phyloP scores from a whole-genome alignment of 2,113 vertebrate genomes.

The Oryctolagus cuniculus region DNA sequence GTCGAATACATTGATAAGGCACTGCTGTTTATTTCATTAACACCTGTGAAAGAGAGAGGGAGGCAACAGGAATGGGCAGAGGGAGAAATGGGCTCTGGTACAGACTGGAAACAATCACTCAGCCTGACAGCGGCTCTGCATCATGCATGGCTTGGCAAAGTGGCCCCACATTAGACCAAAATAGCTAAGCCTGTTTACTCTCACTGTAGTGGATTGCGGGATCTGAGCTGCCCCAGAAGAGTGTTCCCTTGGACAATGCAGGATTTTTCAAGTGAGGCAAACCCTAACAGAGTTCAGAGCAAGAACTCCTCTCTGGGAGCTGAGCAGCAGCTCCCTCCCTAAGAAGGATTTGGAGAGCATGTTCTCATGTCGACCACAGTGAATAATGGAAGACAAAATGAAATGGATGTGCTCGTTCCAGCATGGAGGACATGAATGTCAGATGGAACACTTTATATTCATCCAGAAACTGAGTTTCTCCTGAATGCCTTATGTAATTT shows the following conservation, averaged over 20 bases:
- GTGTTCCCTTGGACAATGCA: background rate
- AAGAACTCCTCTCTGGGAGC: background rate
- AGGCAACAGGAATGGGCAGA: background rate
- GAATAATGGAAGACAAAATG: slow-evolving; percentile 18
- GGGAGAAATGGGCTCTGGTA: background rate
- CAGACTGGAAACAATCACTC: background rate
- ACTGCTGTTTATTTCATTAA: background rate
- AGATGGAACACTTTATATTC: background rate
- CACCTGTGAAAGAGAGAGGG: background rate
- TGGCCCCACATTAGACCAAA: background rate
- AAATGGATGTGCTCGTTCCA: background rate
- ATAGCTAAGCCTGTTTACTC: too few species aligned
- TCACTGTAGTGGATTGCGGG: background rate
- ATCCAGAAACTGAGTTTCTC: background rate
- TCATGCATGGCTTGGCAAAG: background rate
- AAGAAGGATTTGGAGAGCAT: background rate
- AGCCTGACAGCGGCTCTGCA: too few species aligned
- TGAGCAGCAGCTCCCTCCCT: background rate
- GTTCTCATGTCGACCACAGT: background rate
- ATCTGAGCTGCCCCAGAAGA: background rate
- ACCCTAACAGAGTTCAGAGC: background rate
- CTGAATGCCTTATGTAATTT: background rate
- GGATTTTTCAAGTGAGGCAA: background rate
- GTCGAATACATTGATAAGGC: background rate
- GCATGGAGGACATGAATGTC: background rate